Conservation (phyloP, 2,888 invertebrate species). For the Drosophila leonis region DNA sequence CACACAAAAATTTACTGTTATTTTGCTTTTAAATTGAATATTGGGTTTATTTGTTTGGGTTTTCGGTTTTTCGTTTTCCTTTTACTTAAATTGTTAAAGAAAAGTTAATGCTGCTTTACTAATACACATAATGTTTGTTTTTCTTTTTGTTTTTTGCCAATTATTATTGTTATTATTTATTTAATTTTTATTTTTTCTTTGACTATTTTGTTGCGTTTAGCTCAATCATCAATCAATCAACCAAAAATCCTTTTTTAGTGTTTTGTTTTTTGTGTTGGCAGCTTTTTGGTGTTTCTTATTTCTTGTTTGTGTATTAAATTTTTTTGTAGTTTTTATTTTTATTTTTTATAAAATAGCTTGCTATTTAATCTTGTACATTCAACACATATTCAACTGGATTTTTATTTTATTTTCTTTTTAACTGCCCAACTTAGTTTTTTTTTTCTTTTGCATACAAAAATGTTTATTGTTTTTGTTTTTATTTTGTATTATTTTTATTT, state of each 20-base stretch:
- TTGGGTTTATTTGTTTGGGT: slow-evolving; percentile 47
- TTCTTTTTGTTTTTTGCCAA: slow-evolving; percentile 33
- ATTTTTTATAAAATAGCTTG: slow-evolving; percentile 57
- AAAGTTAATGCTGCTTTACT: slow-evolving; percentile 50
- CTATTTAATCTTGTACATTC: slow-evolving; percentile 42
- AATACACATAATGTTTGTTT: slow-evolving; percentile 32
- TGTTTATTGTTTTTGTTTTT: slow-evolving; percentile 14
- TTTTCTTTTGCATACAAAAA: slow-evolving; percentile 58
- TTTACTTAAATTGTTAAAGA: slow-evolving; percentile 58
- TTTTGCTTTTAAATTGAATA: slow-evolving; percentile 55
- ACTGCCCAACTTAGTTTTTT: slow-evolving; percentile 26
- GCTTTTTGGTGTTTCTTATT: slow-evolving; percentile 38
- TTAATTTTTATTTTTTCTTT: not conserved
- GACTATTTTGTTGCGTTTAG: slow-evolving; percentile 29
- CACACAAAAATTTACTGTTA: slow-evolving; percentile 58
- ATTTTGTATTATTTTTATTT: slow-evolving; percentile 30
- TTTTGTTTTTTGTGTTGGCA: slow-evolving; percentile 35
- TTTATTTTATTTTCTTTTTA: slow-evolving; percentile 21
- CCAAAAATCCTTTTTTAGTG: slow-evolving; percentile 20
- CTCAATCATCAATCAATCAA: slow-evolving; percentile 40
- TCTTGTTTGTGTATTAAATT: slow-evolving; percentile 35
- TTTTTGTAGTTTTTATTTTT: slow-evolving; percentile 42
- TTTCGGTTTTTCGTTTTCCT: slow-evolving; percentile 1
- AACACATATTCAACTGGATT: slow-evolving; percentile 51
- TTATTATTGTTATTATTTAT: slow-evolving; percentile 6